Conservation (phyloP, 2,888 invertebrate species). For the Microctonus hyperodae region DNA sequence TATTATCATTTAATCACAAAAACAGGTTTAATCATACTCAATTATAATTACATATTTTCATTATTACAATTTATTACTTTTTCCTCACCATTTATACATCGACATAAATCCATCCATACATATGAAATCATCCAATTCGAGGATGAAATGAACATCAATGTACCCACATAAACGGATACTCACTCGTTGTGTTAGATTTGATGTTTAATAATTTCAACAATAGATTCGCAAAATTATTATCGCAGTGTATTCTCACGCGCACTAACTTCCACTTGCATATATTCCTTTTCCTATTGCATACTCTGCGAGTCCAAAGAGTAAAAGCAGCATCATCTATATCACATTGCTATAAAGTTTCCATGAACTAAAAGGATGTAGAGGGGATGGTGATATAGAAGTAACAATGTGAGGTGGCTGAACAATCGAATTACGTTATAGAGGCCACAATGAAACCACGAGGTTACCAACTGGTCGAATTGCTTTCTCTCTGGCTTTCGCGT, state of each 20-base stretch:
- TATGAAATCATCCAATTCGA: background rate
- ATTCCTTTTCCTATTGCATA: background rate
- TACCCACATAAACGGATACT: background rate
- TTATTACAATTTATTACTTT: background rate
- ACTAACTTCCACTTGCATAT: background rate
- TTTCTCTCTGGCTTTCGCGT: slow-evolving; percentile 37
- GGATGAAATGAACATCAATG: background rate
- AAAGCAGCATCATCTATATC: slow-evolving; percentile 27
- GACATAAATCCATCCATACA: background rate
- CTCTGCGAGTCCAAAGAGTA: slow-evolving; percentile 9
- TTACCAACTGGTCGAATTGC: slow-evolving; percentile 55
- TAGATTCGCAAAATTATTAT: slow-evolving; percentile 10
- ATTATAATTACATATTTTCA: background rate
- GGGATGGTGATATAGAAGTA: slow-evolving; percentile 33
- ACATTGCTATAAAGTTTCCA: slow-evolving; percentile 49
- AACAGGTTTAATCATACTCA: too few relatives aligned
- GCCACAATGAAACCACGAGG: slow-evolving; percentile 56
- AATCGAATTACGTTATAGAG: slow-evolving; percentile 48
- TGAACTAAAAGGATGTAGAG: background rate
- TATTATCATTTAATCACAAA: too few relatives aligned
- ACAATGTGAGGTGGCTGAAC: slow-evolving; percentile 57
- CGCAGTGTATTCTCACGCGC: background rate
- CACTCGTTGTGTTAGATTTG: background rate
- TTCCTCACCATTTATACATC: too few relatives aligned
- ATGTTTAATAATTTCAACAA: slow-evolving; percentile 39